phyloP scores from a whole-genome alignment of 1,140 invertebrate species.

The Macrosteles quadrilineatus region DNA sequence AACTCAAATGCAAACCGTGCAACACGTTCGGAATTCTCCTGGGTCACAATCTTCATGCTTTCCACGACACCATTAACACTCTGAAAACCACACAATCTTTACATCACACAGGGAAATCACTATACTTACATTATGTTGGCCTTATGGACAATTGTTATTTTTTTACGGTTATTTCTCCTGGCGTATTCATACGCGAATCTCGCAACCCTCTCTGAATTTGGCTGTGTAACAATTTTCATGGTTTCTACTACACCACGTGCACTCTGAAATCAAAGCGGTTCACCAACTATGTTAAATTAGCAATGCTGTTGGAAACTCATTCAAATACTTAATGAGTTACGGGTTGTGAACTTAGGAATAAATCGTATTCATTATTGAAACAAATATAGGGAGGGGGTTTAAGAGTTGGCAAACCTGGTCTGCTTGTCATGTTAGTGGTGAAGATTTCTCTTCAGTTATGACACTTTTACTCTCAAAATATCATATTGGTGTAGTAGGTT shows the following conservation, averaged over 20 bases:
- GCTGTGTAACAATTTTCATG: constrained; percentile 93
- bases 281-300: not conserved
- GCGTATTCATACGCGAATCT: constrained; percentile 97
- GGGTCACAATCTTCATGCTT: constrained; percentile 95
- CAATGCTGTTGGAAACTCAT: not conserved
- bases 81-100: constrained; percentile 46
- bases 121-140: constrained; percentile 91
- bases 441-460: no score
- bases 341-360: no score
- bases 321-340: no score
- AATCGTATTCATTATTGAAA: no score
- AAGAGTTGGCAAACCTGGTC: no score
- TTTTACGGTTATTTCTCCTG: constrained; percentile 81
- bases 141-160: constrained; percentile 97
- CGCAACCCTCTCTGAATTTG: constrained; percentile 91
- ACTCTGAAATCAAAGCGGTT: constrained; percentile 56
- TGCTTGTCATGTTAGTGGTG: no score
- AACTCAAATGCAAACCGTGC: constrained; percentile 96
- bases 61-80: constrained; percentile 93
- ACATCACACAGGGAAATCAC: not conserved
- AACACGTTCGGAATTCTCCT: constrained; percentile 88
- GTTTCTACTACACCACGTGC: constrained; percentile 93
- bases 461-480: no score
- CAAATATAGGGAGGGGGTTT: no score
- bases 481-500: no score